Evolutionary conservation across 2,888 invertebrate species (phyloP), one percentile per base, ranked within the genome.

Genomic region (Anoncus sp.): DNA sequence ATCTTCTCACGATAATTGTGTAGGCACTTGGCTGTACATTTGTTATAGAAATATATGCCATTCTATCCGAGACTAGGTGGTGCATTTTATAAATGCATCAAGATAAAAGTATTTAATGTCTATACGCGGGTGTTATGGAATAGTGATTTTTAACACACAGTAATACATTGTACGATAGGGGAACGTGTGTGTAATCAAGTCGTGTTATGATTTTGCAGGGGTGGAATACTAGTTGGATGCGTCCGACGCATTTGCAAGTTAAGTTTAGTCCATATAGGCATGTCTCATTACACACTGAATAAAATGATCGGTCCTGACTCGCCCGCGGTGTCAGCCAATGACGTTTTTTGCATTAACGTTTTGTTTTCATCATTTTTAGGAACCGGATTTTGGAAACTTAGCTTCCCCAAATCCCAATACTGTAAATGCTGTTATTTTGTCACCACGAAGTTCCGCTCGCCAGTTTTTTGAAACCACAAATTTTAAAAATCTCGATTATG

Each of bases 51-150:
- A 38, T 40, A 49, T 40, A 43, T 49, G 40, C 20, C 38, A 55
- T 62, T 20, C 16, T 27, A 14, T 5, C n/a, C 3, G 40, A 12
- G 27, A 27, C 47, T 45, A 20, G 47, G 10, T 57, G 47, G 14
- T 43, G 45, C 67, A 57, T 73, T 73, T 73, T 69, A 74, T 78
- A 62, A 78, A 75, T 75, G 78, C 70, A 78, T 78, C 78, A 71
- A 78, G 78, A 71, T 78, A 57, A 66, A 40, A 43, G 49, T 53
- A 5, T 55, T 71, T 55, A 40, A 72, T 72, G 20, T 27, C 18
- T 43, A 47, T 35, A 16, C 40, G 63, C 62, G 47, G 40, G 59
- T 71, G 53, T 43, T 43, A 65, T 65, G 40, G 27, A 49, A 75
- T 55, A 40, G 45, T 31, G 66, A 53, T 74, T 78, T 66, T 67